These are phyloP conservation scores for Melanerpes formicivorus DNA, from an alignment of 2,113 vertebrate species.

Conservation along the genomic window DNA sequence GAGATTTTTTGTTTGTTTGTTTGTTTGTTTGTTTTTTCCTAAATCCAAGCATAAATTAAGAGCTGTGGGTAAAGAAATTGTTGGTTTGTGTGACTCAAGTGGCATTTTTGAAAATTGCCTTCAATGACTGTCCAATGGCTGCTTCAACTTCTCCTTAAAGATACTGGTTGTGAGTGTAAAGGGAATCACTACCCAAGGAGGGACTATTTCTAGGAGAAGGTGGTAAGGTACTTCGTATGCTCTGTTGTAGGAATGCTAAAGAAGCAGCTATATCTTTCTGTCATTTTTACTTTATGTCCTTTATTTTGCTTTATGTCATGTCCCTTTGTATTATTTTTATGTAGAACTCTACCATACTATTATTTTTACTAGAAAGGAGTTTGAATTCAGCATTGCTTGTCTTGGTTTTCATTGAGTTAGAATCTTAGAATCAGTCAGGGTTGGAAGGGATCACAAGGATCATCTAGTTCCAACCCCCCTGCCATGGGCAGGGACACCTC, in stretches of 20 bases:
- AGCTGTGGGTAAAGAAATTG: neutral
- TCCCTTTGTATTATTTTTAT: neutral
- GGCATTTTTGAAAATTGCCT: conserved; percentile 68
- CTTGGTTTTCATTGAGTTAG: neutral
- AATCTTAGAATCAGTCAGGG: too few relatives aligned
- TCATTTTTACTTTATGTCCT: neutral
- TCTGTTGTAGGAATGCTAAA: neutral
- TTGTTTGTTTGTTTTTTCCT: conserved; percentile 36
- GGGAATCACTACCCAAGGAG: conserved; percentile 82
- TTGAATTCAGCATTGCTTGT: neutral
- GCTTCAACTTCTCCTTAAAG: conserved; percentile 85
- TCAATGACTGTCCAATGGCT: conserved; percentile 76
- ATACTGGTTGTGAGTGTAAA: conserved; percentile 84
- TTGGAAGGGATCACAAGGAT: too few relatives aligned
- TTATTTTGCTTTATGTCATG: neutral
- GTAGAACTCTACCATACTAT: neutral
- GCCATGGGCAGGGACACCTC: too few relatives aligned
- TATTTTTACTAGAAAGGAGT: neutral
- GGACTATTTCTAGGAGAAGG: conserved; percentile 73
- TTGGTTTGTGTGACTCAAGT: conserved; percentile 74
- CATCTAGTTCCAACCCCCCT: too few relatives aligned
- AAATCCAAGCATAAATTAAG: conserved; percentile 63
- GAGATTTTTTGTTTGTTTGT: neutral
- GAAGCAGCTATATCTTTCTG: neutral
- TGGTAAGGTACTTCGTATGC: neutral